A percentile compares a stretch with the other conserved stretches of the same genome.
These are phyloP conservation scores for Nebria brevicollis DNA, from an alignment of 2,888 invertebrate genomes.

Conservation along the genomic window DNA sequence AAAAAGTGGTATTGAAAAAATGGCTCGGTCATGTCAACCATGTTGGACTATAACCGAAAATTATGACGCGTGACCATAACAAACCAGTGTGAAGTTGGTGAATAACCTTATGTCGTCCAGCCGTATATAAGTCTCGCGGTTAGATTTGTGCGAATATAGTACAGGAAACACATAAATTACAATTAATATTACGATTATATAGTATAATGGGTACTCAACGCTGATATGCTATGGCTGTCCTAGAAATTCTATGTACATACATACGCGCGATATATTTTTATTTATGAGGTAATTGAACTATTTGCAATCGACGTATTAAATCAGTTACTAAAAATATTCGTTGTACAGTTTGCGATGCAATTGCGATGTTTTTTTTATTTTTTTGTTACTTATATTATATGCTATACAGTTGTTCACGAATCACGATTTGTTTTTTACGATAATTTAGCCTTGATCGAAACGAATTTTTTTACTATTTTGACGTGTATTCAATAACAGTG, in stretches of 20 bases:
- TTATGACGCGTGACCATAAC: conserved; percentile 39
- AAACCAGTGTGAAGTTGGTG: conserved; percentile 24
- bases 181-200: conserved; percentile 47
- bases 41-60: conserved; percentile 37
- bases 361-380: background rate
- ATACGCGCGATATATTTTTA: background rate
- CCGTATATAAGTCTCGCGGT: conserved; percentile 7
- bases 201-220: conserved; percentile 35
- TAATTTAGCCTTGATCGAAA: background rate
- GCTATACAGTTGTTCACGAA: background rate
- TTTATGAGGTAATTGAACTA: too few species aligned
- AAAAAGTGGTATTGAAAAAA: conserved; percentile 16
- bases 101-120: background rate
- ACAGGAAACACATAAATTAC: conserved; percentile 47
- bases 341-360: too few species aligned
- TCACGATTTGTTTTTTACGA: background rate
- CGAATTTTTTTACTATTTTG: background rate
- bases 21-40: conserved; percentile 18
- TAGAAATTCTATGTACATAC: background rate
- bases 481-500: background rate
- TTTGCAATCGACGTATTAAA: too few species aligned
- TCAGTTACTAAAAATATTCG: too few species aligned
- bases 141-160: conserved; percentile 36
- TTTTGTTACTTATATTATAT: background rate
- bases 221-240: background rate